Percentiles rank a stretch among this genome's conserved stretches.
Evolutionary conservation across 1,140 invertebrate genomes (phyloP).

Genomic region (Orchesella cincta): DNA sequence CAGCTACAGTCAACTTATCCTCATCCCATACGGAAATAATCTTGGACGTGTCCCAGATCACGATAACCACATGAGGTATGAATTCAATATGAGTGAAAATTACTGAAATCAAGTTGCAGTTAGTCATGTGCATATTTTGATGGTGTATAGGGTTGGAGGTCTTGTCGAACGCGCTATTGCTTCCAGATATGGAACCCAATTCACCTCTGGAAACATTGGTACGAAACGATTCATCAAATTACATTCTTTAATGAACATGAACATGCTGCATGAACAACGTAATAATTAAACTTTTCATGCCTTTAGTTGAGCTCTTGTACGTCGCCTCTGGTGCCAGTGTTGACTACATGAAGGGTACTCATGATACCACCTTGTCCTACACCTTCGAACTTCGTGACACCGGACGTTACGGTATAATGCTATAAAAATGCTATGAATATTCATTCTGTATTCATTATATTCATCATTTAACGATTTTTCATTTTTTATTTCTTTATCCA

Average conservation of each 20-base stretch:
- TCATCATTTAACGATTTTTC: neutral
- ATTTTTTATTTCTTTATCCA: neutral
- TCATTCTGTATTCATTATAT: neutral
- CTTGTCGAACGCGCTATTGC: constrained; percentile 62
- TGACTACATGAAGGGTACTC: constrained; percentile 17
- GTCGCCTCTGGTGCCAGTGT: constrained; percentile 17
- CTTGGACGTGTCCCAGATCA: constrained; percentile 4
- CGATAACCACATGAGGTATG: constrained; percentile 1
- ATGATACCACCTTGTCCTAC: constrained; percentile 33
- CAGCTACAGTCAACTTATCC: constrained; percentile 77
- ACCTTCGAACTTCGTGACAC: constrained; percentile 42
- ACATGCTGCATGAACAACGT: constrained; percentile 59
- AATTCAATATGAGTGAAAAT: too few relatives aligned
- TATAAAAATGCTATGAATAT: neutral
- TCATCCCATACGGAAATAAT: constrained; percentile 55
- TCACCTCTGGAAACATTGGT: constrained; percentile 62
- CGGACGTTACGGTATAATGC: neutral
- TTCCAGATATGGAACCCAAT: constrained; percentile 66
- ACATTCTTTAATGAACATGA: too few relatives aligned
- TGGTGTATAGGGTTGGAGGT: constrained; percentile 59
- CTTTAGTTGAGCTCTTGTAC: constrained; percentile 15
- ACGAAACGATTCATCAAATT: too few relatives aligned
- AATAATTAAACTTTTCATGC: too few relatives aligned
- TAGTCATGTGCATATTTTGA: constrained; percentile 53
- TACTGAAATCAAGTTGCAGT: too few relatives aligned